Percentiles rank a stretch among this genome's conserved stretches.
Conservation (phyloP, 2,797 vertebrate genomes). For the Varecia variegata region DNA sequence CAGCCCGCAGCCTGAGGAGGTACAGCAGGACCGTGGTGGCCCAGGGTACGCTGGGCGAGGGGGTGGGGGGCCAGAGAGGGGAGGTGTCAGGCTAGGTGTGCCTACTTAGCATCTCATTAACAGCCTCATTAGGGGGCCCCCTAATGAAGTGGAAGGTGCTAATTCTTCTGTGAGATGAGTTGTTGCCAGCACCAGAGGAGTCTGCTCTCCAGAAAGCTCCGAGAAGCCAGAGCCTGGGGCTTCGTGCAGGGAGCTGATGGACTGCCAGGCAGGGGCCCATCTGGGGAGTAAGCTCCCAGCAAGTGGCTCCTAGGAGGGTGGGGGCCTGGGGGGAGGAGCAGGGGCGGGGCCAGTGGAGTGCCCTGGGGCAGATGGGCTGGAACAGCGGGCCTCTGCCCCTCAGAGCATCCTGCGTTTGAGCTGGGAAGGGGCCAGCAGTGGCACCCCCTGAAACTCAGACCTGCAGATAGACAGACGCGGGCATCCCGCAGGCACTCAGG, state of each 20-base stretch:
- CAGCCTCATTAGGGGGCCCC: not conserved
- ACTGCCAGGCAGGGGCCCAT: not conserved
- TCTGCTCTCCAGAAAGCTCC: not conserved
- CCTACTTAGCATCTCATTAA: constrained; percentile 46
- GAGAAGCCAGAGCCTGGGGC: not conserved
- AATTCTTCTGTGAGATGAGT: not conserved
- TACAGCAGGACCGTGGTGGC: rapidly evolving
- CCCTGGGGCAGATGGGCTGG: not conserved
- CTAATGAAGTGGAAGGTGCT: constrained; percentile 32
- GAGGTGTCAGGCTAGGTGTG: not conserved
- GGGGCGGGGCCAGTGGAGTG: rapidly evolving
- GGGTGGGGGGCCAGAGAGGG: not conserved
- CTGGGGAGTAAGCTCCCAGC: not conserved
- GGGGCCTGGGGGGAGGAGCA: not conserved
- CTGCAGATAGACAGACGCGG: not conserved
- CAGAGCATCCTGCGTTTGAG: not conserved
- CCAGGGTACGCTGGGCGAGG: not conserved
- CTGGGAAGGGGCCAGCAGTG: rapidly evolving
- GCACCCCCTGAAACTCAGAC: not conserved
- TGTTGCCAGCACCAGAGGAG: not conserved
- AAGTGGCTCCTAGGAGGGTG: not conserved
- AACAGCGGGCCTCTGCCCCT: not conserved
- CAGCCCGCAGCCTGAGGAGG: not conserved
- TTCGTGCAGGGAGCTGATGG: not conserved
- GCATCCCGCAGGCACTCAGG: not conserved